Base-by-base conservation (phyloP, 2,113 vertebrate genomes). In the Apodemus speciosus region DNA sequence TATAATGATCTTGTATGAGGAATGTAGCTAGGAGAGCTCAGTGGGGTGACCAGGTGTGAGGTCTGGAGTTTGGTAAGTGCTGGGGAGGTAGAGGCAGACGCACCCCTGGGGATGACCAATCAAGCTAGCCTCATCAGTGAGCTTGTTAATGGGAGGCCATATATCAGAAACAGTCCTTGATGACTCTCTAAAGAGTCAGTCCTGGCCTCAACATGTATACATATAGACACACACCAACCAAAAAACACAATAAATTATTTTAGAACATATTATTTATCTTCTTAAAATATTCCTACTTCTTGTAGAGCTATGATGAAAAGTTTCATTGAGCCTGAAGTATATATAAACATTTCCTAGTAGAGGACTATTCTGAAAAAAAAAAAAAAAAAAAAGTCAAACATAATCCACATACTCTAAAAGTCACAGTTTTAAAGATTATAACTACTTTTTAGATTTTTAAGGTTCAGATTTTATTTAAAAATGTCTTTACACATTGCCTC, bases 301-400 rank as follows among this genome's bases (percentile, higher is more conserved):
- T 20, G 43, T 32, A 68, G 40, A 32, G 53, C 43, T 86, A 6
- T 81, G n/a, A 30, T 69, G 53, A 93, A 90, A 94, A 90, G 6
- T 46, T 89, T 56, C 68, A 92, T 32, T 90, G 18, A 51, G 60
- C 92, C 80, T 90, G 85, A 86, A 38, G n/a, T 72, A 88, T 64
- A 64, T 88, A 75, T 35, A 88, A 77, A 15, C 35, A 83, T 75
- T 68, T 86, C 56, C 81, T 85, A 76, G n/a, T n/a, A 90, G 66
- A 10, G 90, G 18, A 71, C 58, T 87, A 30, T 79, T 80, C 64
- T n/a, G 58, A 68, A 94, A 43, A 68, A 30, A 5, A 62, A 27
- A 62, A 25, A 68, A 94, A 43, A 68, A 30, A 5, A 62, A 27
- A 62, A 25, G 2, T 49, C 73, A 75, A 51, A 68, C 32, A 71